Evolutionary conservation across 2,888 invertebrate species (phyloP), one percentile per base, ranked within the genome.

Genomic region (Esperia sulphurella): DNA sequence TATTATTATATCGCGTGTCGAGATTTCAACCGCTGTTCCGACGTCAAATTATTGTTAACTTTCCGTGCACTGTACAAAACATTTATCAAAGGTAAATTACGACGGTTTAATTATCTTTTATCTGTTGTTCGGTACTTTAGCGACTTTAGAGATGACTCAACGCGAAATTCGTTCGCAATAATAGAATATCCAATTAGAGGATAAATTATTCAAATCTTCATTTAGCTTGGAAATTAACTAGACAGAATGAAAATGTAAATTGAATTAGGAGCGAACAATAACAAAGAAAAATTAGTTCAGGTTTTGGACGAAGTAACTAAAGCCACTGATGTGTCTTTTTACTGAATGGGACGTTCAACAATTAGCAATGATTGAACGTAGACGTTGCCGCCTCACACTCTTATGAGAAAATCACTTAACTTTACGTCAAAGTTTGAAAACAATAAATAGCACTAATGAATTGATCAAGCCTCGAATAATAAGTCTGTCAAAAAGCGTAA

Each of bases 1-100:
- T 63, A 74, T 68, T 65, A 67, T 57, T 51, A 54, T 58, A 65
- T 76, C 65, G 77, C 76, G 74, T 79, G 79, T 57, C 67, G 61
- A 57, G 46, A 51, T 52, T 51, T 49, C 42, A 49, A 54, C 43
- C 21, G 21, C 21, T 21, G 52, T 52, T 51, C 49, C 42, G 48
- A 55, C 43, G 46, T 53, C 40, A 49, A 54, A 53, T 57, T 56
- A 54, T 51, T 53, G 53, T 56, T 50, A 55, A 55, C 54, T 58
- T 59, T 64, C 70, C 70, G 61, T 71, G 66, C 54, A 57, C 53
- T 61, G 62, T 58, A 61, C 59, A 56, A 70, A 65, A 64, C 61
- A 59, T 66, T 55, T 49, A 48, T 48, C 41, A 45, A 12, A 45
- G 51, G 52, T 54, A 56, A 60, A 60, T 58, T 58, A 51, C 35